Percentiles rank a stretch among this genome's conserved stretches.
Evolutionary conservation across 2,113 vertebrate genomes (phyloP).

Genomic region (Labrus mixtus): DNA sequence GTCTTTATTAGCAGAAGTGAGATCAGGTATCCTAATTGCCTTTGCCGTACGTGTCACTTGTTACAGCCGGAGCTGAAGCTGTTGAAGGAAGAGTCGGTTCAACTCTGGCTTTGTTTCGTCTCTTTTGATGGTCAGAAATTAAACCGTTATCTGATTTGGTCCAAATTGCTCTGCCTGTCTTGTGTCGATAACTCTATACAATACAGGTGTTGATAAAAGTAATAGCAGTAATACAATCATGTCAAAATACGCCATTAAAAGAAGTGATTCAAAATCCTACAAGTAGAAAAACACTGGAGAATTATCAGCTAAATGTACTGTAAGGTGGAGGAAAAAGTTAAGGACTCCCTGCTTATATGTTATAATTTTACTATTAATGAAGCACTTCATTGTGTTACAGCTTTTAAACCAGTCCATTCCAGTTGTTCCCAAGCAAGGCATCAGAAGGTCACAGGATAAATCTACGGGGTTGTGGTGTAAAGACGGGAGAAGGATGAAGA

Average conservation of each 20-base stretch:
- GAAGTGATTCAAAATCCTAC: too few relatives aligned
- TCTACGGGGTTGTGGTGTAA: too few relatives aligned
- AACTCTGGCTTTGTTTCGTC: slow-evolving; percentile 3
- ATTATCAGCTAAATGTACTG: too few relatives aligned
- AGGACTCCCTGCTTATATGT: too few relatives aligned
- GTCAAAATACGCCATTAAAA: not conserved
- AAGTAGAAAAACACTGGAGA: too few relatives aligned
- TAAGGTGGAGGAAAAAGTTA: too few relatives aligned
- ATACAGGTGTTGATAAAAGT: not conserved
- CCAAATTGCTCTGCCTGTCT: not conserved
- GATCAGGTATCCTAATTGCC: slow-evolving; percentile 75
- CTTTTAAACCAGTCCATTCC: too few relatives aligned
- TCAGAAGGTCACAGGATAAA: too few relatives aligned
- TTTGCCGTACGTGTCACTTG: slow-evolving; percentile 55
- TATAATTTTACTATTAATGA: too few relatives aligned
- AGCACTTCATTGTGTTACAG: too few relatives aligned
- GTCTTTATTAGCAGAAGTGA: slow-evolving; percentile 65
- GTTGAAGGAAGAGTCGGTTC: not conserved
- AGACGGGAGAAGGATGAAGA: too few relatives aligned
- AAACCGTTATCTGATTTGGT: not conserved
- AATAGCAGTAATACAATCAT: not conserved
- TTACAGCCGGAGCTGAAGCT: slow-evolving; percentile 28
- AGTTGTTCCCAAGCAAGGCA: too few relatives aligned
- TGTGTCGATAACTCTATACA: not conserved
- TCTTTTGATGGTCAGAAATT: slow-evolving; percentile 2